These are phyloP conservation scores for Gnatocerus cornutus DNA, from an alignment of 2,888 invertebrate genomes.

Conservation along the genomic window DNA sequence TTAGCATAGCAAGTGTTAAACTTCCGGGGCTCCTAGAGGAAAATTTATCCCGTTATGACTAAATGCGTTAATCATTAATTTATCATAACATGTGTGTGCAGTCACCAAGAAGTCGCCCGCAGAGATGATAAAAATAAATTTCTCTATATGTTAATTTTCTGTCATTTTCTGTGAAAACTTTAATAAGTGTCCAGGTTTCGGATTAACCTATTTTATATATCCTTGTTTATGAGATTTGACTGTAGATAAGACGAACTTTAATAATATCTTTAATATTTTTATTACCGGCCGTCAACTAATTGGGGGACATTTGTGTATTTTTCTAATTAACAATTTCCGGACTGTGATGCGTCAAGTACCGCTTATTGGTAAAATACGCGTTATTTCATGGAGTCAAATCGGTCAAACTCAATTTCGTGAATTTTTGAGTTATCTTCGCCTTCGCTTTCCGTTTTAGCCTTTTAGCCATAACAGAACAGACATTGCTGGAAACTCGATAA, in stretches of 20 bases:
- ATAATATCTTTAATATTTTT: neutral
- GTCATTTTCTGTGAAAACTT: slow-evolving; percentile 11
- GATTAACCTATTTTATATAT: slow-evolving; percentile 21
- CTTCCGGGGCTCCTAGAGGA: too few species aligned
- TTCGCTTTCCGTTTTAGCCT: too few species aligned
- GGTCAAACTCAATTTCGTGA: neutral
- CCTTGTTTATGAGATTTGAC: slow-evolving; percentile 5
- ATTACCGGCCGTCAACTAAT: neutral
- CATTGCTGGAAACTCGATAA: slow-evolving; percentile 27
- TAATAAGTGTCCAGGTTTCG: neutral
- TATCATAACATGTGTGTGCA: neutral
- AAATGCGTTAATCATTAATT: neutral
- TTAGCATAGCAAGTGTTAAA: neutral
- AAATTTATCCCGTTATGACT: too few species aligned
- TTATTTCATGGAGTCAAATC: too few species aligned
- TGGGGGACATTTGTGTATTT: too few species aligned
- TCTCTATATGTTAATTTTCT: slow-evolving; percentile 30
- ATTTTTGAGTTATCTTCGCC: too few species aligned
- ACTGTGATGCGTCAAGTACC: too few species aligned
- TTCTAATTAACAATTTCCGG: too few species aligned
- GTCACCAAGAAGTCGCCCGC: neutral
- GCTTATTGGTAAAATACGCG: neutral
- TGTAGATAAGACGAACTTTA: neutral
- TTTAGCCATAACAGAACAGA: too few species aligned
- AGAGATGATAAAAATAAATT: slow-evolving; percentile 10